Evolutionary conservation across 2,888 invertebrate species (phyloP).

Genomic region (Sesamia inferens): DNA sequence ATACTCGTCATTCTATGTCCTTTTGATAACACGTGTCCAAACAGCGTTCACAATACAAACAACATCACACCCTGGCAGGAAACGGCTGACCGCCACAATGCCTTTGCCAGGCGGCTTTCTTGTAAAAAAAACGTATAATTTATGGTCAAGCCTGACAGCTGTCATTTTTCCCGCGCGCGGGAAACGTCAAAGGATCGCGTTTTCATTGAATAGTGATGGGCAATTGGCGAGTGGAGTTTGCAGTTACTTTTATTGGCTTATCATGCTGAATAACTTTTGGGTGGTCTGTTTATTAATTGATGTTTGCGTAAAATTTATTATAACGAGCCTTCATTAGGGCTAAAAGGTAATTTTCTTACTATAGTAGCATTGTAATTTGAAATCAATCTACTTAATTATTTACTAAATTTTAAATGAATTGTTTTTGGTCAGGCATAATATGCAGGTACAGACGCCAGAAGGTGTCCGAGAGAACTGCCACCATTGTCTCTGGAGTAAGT

Average conservation of each 20-base stretch:
- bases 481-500: too few relatives aligned
- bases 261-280: slow-evolving; percentile 17
- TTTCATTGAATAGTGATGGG: slow-evolving; percentile 56
- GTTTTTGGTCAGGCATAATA: too few relatives aligned
- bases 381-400: too few relatives aligned
- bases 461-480: too few relatives aligned
- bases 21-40: slow-evolving; percentile 65
- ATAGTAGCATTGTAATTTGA: not conserved
- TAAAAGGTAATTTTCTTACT: too few relatives aligned
- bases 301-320: not conserved
- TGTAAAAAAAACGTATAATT: slow-evolving; percentile 65
- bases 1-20: slow-evolving; percentile 54
- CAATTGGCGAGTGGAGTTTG: slow-evolving; percentile 18
- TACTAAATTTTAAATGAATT: too few relatives aligned
- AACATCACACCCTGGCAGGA: slow-evolving; percentile 70
- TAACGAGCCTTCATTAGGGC: not conserved
- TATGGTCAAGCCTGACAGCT: slow-evolving; percentile 76
- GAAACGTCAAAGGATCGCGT: slow-evolving; percentile 60
- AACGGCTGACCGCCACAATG: slow-evolving; percentile 70
- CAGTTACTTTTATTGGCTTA: slow-evolving; percentile 42
- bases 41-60: slow-evolving; percentile 57
- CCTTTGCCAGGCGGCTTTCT: slow-evolving; percentile 62
- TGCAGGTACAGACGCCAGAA: too few relatives aligned
- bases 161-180: slow-evolving; percentile 79
- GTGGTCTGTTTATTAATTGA: slow-evolving; percentile 26